A percentile compares a stretch with the other conserved stretches of the same genome.
Conservation (phyloP, 2,113 vertebrate species). For the Bagarius yarrelli region DNA sequence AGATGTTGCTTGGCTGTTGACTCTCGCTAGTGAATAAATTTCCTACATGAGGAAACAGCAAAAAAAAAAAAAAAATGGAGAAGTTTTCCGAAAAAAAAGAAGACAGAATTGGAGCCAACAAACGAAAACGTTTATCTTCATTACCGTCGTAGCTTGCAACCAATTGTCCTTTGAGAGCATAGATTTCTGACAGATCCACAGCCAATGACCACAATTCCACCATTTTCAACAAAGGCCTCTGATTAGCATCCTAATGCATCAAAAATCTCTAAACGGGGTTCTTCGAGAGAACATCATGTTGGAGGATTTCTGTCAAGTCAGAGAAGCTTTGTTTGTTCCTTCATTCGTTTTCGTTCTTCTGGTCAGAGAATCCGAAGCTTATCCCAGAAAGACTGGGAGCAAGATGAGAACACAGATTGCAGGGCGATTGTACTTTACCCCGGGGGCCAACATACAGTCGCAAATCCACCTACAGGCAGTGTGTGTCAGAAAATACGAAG, state of each 20-base stretch:
- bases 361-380: not conserved
- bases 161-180: not conserved
- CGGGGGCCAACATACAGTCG: not conserved
- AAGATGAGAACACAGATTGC: not conserved
- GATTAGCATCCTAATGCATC: not conserved
- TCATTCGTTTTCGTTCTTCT: too few species aligned
- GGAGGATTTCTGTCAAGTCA: not conserved
- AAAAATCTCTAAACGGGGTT: not conserved
- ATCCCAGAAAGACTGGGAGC: not conserved
- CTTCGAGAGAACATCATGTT: not conserved
- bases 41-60: slow-evolving; percentile 6
- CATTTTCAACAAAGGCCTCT: not conserved
- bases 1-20: slow-evolving; percentile 29
- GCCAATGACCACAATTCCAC: slow-evolving; percentile 11
- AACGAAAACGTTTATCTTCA: slow-evolving; percentile 27
- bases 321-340: not conserved
- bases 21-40: not conserved
- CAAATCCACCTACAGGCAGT: not conserved
- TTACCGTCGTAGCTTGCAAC: not conserved
- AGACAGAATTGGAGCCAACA: not conserved
- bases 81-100: not conserved
- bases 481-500: not conserved
- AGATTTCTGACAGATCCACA: not conserved
- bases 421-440: not conserved
- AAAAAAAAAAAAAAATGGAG: not conserved